These are phyloP conservation scores for Sycobia sp. DNA, from an alignment of 1,140 invertebrate species.

Conservation along the genomic window DNA sequence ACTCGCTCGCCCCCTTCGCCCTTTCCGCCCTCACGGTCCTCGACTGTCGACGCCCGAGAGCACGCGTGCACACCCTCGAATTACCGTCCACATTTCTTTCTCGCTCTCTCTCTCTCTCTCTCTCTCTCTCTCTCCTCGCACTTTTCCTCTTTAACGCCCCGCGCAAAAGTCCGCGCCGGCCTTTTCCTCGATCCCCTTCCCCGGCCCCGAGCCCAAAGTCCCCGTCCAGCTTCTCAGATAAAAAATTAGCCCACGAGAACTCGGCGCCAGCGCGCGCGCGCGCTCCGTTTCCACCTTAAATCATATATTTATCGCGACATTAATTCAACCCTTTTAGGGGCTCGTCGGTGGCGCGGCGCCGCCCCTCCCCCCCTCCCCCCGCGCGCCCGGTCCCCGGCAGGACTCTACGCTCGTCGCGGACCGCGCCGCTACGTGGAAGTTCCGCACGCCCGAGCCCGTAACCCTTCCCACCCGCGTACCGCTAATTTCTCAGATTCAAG, in stretches of 20 bases:
- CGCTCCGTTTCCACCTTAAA: conserved; percentile 63
- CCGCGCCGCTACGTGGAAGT: no score
- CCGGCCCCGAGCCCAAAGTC: neutral
- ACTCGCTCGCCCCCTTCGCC: neutral
- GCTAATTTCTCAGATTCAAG: conserved; percentile 65
- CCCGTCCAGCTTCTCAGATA: conserved; percentile 58
- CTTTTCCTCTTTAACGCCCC: conserved; percentile 24
- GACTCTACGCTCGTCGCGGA: conserved; percentile 40
- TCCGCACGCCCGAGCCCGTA: no score
- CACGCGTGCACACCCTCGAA: no score
- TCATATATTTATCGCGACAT: conserved; percentile 65
- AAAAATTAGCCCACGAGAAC: conserved; percentile 59
- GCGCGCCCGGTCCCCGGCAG: conserved; percentile 27
- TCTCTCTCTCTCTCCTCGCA: no score
- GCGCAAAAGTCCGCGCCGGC: no score
- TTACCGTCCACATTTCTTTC: no score
- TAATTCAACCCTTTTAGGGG: conserved; percentile 63
- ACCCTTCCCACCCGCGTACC: conserved; percentile 36
- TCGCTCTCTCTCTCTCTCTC: no score
- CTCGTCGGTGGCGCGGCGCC: conserved; percentile 32
- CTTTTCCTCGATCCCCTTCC: neutral
- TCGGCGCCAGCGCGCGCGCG: no score
- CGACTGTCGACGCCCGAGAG: neutral
- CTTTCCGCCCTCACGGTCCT: neutral
- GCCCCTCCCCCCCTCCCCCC: conserved; percentile 58